phyloP scores from a whole-genome alignment of 2,888 invertebrate species.

The Omphaloscelis lunosa region DNA sequence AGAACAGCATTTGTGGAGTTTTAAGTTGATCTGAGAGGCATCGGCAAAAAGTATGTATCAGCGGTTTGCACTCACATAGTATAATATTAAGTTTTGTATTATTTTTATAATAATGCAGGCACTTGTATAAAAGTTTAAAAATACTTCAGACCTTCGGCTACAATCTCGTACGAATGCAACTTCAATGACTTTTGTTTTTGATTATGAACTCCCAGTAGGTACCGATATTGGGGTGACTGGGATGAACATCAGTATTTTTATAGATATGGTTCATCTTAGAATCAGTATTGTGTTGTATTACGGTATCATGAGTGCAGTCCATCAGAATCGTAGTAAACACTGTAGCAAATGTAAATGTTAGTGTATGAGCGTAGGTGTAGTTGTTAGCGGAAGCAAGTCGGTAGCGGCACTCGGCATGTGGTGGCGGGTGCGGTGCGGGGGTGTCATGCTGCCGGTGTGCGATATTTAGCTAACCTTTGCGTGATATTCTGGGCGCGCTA shows the following conservation, averaged over 20 bases:
- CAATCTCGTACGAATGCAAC: too few species aligned
- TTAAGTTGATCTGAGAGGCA: too few species aligned
- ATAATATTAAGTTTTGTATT: neutral
- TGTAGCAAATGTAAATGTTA: constrained; percentile 37
- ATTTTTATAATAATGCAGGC: neutral
- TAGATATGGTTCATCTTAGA: neutral
- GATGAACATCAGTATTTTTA: neutral
- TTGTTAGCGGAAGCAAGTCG: constrained; percentile 52
- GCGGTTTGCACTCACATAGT: neutral
- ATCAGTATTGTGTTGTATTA: neutral
- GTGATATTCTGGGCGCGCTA: constrained; percentile 81
- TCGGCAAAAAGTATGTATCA: neutral
- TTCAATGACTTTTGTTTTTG: too few species aligned
- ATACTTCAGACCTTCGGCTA: too few species aligned
- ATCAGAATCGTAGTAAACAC: constrained; percentile 37
- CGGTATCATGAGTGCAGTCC: neutral
- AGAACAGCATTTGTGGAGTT: too few species aligned
- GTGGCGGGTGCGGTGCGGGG: neutral
- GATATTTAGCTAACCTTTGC: constrained; percentile 81
- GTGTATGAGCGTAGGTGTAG: constrained; percentile 40
- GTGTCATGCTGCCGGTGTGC: constrained; percentile 40
- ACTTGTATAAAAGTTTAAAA: too few species aligned
- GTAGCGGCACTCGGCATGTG: neutral
- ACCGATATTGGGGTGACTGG: neutral
- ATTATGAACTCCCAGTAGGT: too few species aligned